phyloP scores from a whole-genome alignment of 2,888 invertebrate genomes.

The Drosophila affinis region DNA sequence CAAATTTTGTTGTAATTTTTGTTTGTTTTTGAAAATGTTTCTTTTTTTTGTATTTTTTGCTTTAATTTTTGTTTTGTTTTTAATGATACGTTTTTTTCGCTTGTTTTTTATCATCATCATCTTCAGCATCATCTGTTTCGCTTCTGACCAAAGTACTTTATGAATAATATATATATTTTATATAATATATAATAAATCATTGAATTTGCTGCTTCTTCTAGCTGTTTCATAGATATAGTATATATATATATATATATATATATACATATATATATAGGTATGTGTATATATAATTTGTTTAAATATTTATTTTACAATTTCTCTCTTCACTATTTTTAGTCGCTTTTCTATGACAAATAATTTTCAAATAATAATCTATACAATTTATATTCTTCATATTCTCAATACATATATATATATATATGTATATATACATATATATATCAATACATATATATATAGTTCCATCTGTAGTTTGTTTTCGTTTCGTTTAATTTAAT shows the following conservation, averaged over 20 bases:
- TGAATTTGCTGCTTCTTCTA: constrained; percentile 17
- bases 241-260: constrained; percentile 25
- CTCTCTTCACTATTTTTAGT: constrained; percentile 43
- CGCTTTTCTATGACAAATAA: constrained; percentile 15
- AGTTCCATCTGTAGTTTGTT: constrained; percentile 14
- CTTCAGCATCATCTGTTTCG: constrained; percentile 22
- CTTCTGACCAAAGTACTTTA: constrained; percentile 57
- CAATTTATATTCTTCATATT: constrained; percentile 17
- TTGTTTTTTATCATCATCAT: constrained; percentile 17
- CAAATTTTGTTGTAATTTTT: constrained; percentile 58
- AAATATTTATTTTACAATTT: constrained; percentile 53
- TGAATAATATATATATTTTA: constrained; percentile 42
- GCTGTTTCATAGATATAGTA: constrained; percentile 12
- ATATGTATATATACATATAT: constrained; percentile 5
- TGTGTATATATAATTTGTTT: constrained; percentile 51
- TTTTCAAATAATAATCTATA: constrained; percentile 37
- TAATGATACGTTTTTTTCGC: constrained; percentile 71
- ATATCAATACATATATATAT: constrained; percentile 32
- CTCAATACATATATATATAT: constrained; percentile 29
- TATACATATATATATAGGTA: constrained; percentile 26
- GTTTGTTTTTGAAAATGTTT: constrained; percentile 47
- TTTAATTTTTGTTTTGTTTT: constrained; percentile 58
- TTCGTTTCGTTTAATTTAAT: constrained; percentile 68
- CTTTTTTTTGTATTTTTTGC: constrained; percentile 31
- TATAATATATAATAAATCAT: constrained; percentile 40